Evolutionary conservation across 1,140 invertebrate species (phyloP), one percentile per base, ranked within the genome.

Genomic region (Drosophila ogumai): DNA sequence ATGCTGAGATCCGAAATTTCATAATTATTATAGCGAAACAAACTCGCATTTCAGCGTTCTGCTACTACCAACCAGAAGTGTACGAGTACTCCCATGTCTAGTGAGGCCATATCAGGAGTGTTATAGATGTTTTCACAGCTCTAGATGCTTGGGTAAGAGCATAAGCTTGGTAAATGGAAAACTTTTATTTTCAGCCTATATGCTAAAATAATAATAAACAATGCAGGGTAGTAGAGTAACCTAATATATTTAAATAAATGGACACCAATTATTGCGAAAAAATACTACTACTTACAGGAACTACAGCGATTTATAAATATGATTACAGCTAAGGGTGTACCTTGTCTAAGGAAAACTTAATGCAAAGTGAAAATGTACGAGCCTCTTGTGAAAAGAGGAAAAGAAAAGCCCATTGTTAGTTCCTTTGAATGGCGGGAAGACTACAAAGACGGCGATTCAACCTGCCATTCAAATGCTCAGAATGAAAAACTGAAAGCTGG

Each of bases 341-440:
- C 32, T 28, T 49, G 25, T 34, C n/a, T 56, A 56, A 64, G 28
- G 17, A 2, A 28, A 38, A 22, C 34, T 8, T 9, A 60, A 25
- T 5, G 36, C 13, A 31, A 13, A 19, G 46, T 64, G 46, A 60
- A 40, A 66, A 61, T 43, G 55, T 56, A 50, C 43, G 72, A 41
- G 40, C 32, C 47, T 38, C 34, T 54, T 38, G 54, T 34, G 52
- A 36, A 54, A 36, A 19, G 73, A 77, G 63, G 63, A 52, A 54
- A 54, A 77, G 63, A 56, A 79, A 69, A 79, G 73, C 66, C 65
- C 73, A 84, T 84, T 85, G 76, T 85, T 85, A 44, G 32, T 58
- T 52, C 63, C 19, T 25, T 77, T 85, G 67, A 80, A 85, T 77
- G 64, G 73, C 44, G 64, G 55, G 47, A 55, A 43, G 52, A 68